Base-by-base conservation (phyloP, 2,113 vertebrate genomes). In the Dipodomys merriami region DNA sequence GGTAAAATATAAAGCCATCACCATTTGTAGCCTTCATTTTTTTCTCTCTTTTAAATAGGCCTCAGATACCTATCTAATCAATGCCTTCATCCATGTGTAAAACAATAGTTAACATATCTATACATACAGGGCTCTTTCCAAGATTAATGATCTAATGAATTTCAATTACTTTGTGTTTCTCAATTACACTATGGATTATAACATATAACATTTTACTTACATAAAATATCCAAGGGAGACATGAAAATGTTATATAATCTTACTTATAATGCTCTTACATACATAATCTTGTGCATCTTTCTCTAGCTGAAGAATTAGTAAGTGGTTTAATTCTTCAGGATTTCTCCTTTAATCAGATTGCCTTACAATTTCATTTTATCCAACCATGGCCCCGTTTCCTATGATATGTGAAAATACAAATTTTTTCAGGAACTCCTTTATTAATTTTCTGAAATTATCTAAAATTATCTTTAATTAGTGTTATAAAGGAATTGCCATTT, bases 1-100 rank as follows among this genome's bases (percentile, higher is more conserved):
- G 90, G 90, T 96, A 88, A 78, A 90, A 83, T 93, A 95, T 83
- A 93, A 94, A 93, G 85, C 69, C 60, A 91, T 74, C 89, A 83
- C 49, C 93, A 85, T 90, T 92, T 89, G 76, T 91, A 67, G 74
- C 76, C 78, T 92, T 93, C 23, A 90, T 57, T 33, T 86, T 81
- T 91, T 46, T 72, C 64, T 35, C 35, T 60, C 49, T 80, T 91
- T 67, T 46, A 29, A 86, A 86, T 81, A 74, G 77, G 27, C 73
- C 89, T 89, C 69, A 69, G 33, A 29, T 71, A 87, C 30, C 39
- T 90, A 35, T 67, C 78, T 77, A 11, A 29, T 83, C 49, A 68
- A n/a, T 79, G 7, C 15, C 35, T 96, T 87, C 29, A 2, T 95
- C 27, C 65, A 44, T 89, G 20, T 27, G 22, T 80, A 86, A 94